Base-by-base conservation (phyloP, 2,888 invertebrate genomes). In the Caenorhabditis afra region DNA sequence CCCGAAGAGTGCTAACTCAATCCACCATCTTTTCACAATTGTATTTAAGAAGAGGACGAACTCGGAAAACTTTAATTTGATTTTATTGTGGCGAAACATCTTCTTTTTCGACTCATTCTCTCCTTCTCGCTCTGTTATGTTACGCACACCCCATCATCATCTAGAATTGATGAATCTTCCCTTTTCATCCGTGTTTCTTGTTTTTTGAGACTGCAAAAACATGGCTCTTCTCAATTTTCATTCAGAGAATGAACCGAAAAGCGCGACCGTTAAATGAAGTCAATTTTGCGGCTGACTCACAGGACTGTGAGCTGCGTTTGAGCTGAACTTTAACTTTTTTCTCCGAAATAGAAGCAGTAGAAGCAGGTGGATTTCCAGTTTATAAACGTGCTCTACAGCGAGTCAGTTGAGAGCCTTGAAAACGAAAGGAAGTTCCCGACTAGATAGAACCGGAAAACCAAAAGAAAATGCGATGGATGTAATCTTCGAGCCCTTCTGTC, bases 1-100 rank as follows among this genome's bases (percentile, higher is more conserved):
- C 18, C n/a, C 45, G 29, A 62, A 71, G 45, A 73, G 73, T 73
- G 64, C 73, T 73, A 64, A 73, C 73, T 73, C 73, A 64, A 64
- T 64, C 64, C 57, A 64, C 53, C 62, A 62, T 39, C 61, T 53
- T 49, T 62, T 57, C 62, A 41, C 41, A 41, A 57, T 41, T 41
- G 57, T 41, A 37, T 61, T 68, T 29, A 57, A 64, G 71, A 62
- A 55, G 62, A 57, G 49, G 41, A 20, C 70, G 71, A 71, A 71
- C 71, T 71, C 57, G 49, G 55, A 64, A 29, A 62, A 53, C 71
- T 71, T 57, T 71, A 71, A 71, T 64, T 71, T 41, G 47, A 71
- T 71, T 70, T 45, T 39, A 39, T 41, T 41, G 23, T 12, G 11
- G 16, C 55, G 61, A 70, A 70, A 64, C 71, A 70, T 55, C 59